phyloP scores from a whole-genome alignment of 2,113 vertebrate species.

The Ceyx cyanopectus region DNA sequence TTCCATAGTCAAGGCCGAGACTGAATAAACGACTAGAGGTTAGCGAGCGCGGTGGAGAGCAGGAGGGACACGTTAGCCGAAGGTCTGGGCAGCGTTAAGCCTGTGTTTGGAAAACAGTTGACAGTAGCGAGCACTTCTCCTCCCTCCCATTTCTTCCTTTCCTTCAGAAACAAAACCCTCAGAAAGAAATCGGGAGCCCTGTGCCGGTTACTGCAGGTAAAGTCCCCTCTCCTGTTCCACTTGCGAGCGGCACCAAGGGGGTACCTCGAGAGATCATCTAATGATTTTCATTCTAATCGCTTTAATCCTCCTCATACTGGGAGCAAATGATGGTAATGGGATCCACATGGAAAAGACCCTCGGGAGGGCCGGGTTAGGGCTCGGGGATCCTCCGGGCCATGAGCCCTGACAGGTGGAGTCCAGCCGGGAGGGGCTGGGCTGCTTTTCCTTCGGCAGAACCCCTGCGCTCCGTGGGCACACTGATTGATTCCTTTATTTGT shows the following conservation, averaged over 20 bases:
- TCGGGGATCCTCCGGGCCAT: background rate
- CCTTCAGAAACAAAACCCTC: background rate
- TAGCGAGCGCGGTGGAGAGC: slow-evolving; percentile 61
- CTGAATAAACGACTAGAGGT: slow-evolving; percentile 67
- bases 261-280: background rate
- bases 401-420: background rate
- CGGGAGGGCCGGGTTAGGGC: background rate
- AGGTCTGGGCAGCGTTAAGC: slow-evolving; percentile 73
- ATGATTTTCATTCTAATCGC: slow-evolving; percentile 42
- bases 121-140: slow-evolving; percentile 29
- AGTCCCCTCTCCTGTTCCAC: background rate
- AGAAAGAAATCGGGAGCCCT: background rate
- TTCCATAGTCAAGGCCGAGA: background rate
- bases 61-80: slow-evolving; percentile 45
- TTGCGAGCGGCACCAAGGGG: background rate
- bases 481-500: background rate
- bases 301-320: background rate
- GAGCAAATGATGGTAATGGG: slow-evolving; percentile 43
- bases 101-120: slow-evolving; percentile 72
- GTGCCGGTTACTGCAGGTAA: too few species aligned
- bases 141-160: background rate
- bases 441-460: too few species aligned
- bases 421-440: background rate
- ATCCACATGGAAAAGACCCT: background rate
- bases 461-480: too few species aligned